Base-by-base conservation (phyloP, 2,888 invertebrate species). In the Sylvicola cinctus region DNA sequence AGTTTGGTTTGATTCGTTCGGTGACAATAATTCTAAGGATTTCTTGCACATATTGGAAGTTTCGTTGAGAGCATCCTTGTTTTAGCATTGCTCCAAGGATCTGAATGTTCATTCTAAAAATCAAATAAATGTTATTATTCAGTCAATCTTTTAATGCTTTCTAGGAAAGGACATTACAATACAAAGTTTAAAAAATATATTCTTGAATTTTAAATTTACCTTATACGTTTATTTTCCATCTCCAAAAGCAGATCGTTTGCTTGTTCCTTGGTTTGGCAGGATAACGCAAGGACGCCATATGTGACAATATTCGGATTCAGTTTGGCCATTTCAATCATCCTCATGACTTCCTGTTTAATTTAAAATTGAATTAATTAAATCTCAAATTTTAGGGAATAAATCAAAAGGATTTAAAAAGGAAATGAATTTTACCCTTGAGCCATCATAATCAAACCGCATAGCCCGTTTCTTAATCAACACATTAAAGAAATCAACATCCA, bases 401-500 rank as follows among this genome's bases (percentile, higher is more conserved):
- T n/a, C 25, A 11, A 14, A 30, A 31, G 15, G 5, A 17, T 30
- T 15, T 35, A 28, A 11, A 36, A 27, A 15, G 15, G 26, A 11
- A 39, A n/a, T n/a, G n/a, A n/a, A n/a, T n/a, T 63, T 60, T 62
- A 78, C 77, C 58, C 68, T 68, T 11, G 83, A 87, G 43, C 62
- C 65, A 34, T 68, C 61, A 50, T 73, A 74, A 49, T 81, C 74
- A 37, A 54, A 60, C 42, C 84, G 62, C 47, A 72, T 58, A 47
- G 74, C 74, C 37, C 84, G 66, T 49, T 74, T 81, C 47, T 78
- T 81, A 34, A 93, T 87, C 8, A 91, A 62, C 59, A 77, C 69
- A 53, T 90, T 91, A 48, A 73, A 87, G 52, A 90, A 85, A 50
- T 74, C 75, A 36, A 79, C 67, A 55, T 91, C 87, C 2, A 75